phyloP scores from a whole-genome alignment of 2,113 vertebrate genomes.

The Passer domesticus region DNA sequence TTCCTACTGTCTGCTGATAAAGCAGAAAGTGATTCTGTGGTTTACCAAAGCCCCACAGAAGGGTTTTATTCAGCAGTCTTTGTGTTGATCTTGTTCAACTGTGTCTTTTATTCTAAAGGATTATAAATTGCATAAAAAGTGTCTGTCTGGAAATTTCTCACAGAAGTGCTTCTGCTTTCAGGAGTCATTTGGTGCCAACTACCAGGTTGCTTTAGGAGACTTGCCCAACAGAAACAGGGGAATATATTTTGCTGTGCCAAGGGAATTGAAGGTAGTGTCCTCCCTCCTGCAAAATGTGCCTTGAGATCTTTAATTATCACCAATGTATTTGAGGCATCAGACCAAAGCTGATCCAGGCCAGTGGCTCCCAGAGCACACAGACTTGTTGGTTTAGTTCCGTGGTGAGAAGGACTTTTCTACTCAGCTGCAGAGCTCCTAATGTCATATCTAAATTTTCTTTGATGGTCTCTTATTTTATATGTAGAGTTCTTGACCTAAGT shows the following conservation, averaged over 20 bases:
- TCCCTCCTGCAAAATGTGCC: not conserved
- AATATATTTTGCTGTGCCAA: not conserved
- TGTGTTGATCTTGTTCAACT: not conserved
- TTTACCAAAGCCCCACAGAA: not conserved
- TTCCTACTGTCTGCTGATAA: not conserved
- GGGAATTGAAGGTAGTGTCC: not conserved
- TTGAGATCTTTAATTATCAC: not conserved
- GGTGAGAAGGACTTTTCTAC: not conserved
- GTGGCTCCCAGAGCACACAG: not conserved
- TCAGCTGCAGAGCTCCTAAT: not conserved
- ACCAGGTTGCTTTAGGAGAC: not conserved
- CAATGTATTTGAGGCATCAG: not conserved
- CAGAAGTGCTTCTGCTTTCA: not conserved
- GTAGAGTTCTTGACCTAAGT: not conserved
- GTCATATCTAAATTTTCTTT: not conserved
- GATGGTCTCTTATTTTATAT: not conserved
- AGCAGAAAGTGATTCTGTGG: not conserved
- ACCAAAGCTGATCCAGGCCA: not conserved
- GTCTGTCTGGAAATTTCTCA: not conserved
- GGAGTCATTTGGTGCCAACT: not conserved
- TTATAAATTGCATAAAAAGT: not conserved
- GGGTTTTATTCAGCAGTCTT: not conserved
- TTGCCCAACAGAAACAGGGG: not conserved
- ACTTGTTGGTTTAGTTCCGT: not conserved
- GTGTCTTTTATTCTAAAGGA: not conserved